phyloP scores from a whole-genome alignment of 1,140 invertebrate genomes.

The Popillia japonica region DNA sequence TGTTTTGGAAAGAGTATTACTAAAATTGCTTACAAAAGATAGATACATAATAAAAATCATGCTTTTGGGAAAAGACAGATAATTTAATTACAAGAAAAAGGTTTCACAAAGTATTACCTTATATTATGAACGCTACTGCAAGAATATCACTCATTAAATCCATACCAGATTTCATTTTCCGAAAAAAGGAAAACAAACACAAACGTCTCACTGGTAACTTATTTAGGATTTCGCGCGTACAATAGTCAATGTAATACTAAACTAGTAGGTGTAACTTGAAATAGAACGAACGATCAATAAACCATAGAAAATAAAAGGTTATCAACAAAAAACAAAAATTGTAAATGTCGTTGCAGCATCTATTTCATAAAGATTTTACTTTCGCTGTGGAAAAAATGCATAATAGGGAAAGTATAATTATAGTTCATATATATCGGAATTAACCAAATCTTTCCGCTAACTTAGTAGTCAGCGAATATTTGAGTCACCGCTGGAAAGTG shows the following conservation, averaged over 20 bases:
- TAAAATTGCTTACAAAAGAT: no score
- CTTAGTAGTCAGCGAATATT: not conserved
- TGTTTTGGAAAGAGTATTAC: no score
- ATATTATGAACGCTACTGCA: no score
- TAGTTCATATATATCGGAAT: constrained; percentile 19
- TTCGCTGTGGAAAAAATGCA: constrained; percentile 9
- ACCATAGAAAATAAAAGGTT: not conserved
- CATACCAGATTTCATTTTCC: not conserved
- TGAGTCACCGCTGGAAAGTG: constrained; percentile 24
- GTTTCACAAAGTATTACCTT: no score
- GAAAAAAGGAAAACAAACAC: not conserved
- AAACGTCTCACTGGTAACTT: not conserved
- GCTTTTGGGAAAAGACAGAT: no score
- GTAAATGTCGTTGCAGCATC: not conserved
- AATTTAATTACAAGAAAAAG: no score
- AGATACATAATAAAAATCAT: no score
- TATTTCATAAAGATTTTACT: not conserved
- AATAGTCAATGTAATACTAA: not conserved
- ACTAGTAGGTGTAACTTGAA: not conserved
- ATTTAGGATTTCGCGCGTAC: not conserved
- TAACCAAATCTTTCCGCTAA: constrained; percentile 9
- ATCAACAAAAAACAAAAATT: not conserved
- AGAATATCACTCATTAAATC: no score
- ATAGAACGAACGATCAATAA: not conserved
- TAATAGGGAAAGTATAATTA: constrained; percentile 11